Evolutionary conservation across 2,797 vertebrate species (phyloP).

Genomic region (Sebastes minor): DNA sequence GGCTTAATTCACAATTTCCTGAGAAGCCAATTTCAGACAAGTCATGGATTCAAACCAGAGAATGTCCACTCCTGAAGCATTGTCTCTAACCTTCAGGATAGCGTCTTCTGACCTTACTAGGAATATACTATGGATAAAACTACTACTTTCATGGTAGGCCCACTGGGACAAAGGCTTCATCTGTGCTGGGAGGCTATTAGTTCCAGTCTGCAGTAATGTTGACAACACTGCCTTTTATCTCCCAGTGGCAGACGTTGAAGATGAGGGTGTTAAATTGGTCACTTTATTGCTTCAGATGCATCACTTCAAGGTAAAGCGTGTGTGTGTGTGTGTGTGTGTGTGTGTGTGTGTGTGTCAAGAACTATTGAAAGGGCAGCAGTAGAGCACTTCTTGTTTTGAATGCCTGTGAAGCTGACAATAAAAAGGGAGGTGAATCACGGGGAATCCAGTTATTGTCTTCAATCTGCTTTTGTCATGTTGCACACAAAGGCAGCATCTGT

Average conservation of each 20-base stretch:
- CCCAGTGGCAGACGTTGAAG: conserved; percentile 29
- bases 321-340: neutral
- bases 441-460: neutral
- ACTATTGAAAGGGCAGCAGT: conserved; percentile 21
- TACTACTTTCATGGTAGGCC: conserved; percentile 10
- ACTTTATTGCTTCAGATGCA: conserved; percentile 44
- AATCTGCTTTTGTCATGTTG: conserved; percentile 21
- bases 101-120: neutral
- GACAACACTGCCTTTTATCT: conserved; percentile 47
- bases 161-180: conserved; percentile 20
- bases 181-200: conserved; percentile 21
- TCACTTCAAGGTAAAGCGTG: conserved; percentile 34
- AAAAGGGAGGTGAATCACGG: conserved; percentile 7
- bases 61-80: neutral
- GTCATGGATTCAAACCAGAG: conserved; percentile 3
- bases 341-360: neutral
- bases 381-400: conserved; percentile 22
- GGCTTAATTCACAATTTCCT: neutral
- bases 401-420: conserved; percentile 26
- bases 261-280: conserved; percentile 49
- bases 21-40: neutral
- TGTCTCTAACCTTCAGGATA: neutral
- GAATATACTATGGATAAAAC: conserved; percentile 1
- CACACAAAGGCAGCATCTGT: conserved; percentile 16
- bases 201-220: conserved; percentile 28